Evolutionary conservation across 1,140 invertebrate genomes (phyloP), one percentile per base, ranked within the genome.

Genomic region (Paramacrobiotus metropolitanus): DNA sequence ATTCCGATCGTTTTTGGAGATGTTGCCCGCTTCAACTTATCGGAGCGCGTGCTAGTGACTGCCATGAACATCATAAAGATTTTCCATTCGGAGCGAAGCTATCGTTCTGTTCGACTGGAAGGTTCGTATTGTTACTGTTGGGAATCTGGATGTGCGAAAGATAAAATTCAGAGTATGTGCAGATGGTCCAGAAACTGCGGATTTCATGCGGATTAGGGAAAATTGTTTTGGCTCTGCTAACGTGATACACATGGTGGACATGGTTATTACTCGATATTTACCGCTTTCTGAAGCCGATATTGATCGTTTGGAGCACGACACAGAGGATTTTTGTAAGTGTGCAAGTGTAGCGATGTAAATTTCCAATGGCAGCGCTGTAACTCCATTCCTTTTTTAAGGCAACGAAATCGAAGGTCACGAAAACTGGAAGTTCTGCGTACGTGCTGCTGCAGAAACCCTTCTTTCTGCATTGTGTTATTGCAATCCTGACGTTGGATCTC

Each of bases 41-140:
- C 48, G 48, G 48, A 55, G 24, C 48, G 48, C 15, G 15, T 24
- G 4, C 15, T 55, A 15, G 48, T 55, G 4, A 55, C 48, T 4
- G 48, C 15, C 48, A 55, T 55, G 48, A 55, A 55, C 24, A 55
- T 55, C 9, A 55, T 55, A 9, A 55, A 55, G 28, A 24, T 55
- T 9, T 55, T 55, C 28, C 48, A 55, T 24, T 55, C 48, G 9
- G 48, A 55, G 24, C 48, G 24, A 15, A 24, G 4, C 4, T 55
- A 55, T 24, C 48, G 48, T n/a, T 55, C 15, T 15, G 9, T n/a
- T 9, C 34, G 34, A 40, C n/a, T 9, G 34, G 9, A 40, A 40
- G 34, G 34, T 40, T 40, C n/a, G 34, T n/a, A n/a, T 40, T 40
- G 34, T 9, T n/a, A 40, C 9, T n/a, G 9, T 40, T 40, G 9